Evolutionary conservation across 2,888 invertebrate genomes (phyloP).

Genomic region (Clepsis dumicolana): DNA sequence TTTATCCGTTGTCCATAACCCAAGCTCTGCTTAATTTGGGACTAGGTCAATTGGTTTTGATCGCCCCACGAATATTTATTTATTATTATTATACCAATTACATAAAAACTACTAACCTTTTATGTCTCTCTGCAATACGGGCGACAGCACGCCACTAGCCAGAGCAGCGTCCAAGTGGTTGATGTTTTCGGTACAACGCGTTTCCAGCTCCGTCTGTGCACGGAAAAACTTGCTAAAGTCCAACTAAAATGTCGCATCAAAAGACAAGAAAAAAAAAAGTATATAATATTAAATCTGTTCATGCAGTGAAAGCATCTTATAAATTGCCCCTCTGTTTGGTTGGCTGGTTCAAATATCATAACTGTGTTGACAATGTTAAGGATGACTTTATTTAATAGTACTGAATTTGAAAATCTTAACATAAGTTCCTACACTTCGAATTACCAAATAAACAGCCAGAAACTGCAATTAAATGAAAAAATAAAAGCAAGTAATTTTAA

Average conservation of each 20-base stretch:
- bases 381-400: too few relatives aligned
- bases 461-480: neutral
- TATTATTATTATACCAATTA: too few relatives aligned
- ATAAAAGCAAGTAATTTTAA: too few relatives aligned
- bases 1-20: too few relatives aligned
- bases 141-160: constrained; percentile 83
- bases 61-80: too few relatives aligned
- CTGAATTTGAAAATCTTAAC: constrained; percentile 1
- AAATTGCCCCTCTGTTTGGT: neutral
- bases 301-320: neutral
- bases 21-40: too few relatives aligned
- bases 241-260: constrained; percentile 35
- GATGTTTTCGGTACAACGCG: constrained; percentile 95
- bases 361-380: neutral
- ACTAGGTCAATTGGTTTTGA: too few relatives aligned
- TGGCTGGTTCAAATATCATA: too few relatives aligned
- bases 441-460: too few relatives aligned
- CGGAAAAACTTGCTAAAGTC: constrained; percentile 62
- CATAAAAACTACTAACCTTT: constrained; percentile 85
- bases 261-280: neutral
- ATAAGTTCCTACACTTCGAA: neutral
- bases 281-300: neutral
- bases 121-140: constrained; percentile 85
- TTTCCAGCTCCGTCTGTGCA: constrained; percentile 92
- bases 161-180: constrained; percentile 91